Percentiles rank a stretch among this genome's conserved stretches.
phyloP scores from a whole-genome alignment of 2,113 vertebrate species.

The Eudyptes chrysolophus region DNA sequence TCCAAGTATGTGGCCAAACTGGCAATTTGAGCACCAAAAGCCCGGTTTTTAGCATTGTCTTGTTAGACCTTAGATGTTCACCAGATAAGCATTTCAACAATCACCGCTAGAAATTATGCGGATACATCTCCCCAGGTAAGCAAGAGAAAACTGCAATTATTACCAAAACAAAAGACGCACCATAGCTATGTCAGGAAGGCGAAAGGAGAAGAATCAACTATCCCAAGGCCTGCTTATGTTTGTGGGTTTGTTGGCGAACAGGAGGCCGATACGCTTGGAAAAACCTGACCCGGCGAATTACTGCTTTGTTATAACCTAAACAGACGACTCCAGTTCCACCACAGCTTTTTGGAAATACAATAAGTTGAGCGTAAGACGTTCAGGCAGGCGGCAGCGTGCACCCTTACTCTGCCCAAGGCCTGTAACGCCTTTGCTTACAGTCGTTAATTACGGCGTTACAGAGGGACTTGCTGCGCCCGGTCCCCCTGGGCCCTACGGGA shows the following conservation, averaged over 20 bases:
- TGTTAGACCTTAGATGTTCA: no score
- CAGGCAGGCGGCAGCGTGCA: rapidly evolving
- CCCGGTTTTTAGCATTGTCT: neutral
- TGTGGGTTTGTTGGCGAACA: neutral
- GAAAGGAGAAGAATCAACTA: neutral
- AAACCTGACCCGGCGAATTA: rapidly evolving
- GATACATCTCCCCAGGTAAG: neutral
- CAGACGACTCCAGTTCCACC: rapidly evolving
- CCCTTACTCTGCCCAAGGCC: no score
- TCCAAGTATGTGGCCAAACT: neutral
- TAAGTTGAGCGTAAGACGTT: rapidly evolving
- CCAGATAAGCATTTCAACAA: neutral
- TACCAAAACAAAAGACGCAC: neutral
- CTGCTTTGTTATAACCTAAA: neutral
- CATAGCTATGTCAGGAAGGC: rapidly evolving
- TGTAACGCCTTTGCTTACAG: neutral
- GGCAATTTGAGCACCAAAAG: neutral
- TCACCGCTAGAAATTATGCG: neutral
- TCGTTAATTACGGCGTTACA: rapidly evolving
- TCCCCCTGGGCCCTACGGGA: rapidly evolving
- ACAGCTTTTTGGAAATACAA: no score
- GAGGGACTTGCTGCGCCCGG: rapidly evolving
- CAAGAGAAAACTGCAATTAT: neutral
- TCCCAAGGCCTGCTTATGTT: neutral
- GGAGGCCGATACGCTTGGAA: no score